Percentiles rank a stretch among this genome's conserved stretches.
Conservation (phyloP, 2,797 vertebrate genomes). For the Allobates femoralis region DNA sequence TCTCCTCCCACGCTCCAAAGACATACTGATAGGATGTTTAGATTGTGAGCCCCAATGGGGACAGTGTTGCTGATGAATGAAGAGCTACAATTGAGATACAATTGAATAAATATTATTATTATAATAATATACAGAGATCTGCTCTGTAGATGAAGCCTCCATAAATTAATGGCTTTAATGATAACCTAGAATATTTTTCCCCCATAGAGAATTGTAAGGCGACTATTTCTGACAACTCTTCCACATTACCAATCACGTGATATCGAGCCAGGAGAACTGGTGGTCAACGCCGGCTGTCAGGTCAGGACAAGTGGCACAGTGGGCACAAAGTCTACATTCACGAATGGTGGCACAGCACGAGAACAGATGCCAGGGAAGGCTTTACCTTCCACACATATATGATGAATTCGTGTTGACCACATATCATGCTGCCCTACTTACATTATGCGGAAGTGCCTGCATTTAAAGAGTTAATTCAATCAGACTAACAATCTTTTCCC, state of each 20-base stretch:
- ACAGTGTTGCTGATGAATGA: too few species aligned
- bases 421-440: background rate
- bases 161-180: background rate
- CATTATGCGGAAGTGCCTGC: background rate
- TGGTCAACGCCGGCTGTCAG: background rate
- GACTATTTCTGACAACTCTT: constrained; percentile 33
- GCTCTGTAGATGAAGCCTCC: background rate
- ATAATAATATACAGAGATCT: too few species aligned
- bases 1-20: too few species aligned
- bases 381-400: background rate
- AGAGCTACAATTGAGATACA: too few species aligned
- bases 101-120: too few species aligned
- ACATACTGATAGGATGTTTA: too few species aligned
- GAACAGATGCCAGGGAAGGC: background rate
- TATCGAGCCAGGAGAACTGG: background rate
- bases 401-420: background rate
- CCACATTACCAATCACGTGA: background rate
- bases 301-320: background rate
- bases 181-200: constrained; percentile 25
- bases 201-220: constrained; percentile 14
- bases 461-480: background rate
- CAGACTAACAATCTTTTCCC: background rate
- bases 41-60: too few species aligned
- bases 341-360: background rate
- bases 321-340: background rate